Conservation (phyloP, 2,888 invertebrate species). For the Sturmia bella region DNA sequence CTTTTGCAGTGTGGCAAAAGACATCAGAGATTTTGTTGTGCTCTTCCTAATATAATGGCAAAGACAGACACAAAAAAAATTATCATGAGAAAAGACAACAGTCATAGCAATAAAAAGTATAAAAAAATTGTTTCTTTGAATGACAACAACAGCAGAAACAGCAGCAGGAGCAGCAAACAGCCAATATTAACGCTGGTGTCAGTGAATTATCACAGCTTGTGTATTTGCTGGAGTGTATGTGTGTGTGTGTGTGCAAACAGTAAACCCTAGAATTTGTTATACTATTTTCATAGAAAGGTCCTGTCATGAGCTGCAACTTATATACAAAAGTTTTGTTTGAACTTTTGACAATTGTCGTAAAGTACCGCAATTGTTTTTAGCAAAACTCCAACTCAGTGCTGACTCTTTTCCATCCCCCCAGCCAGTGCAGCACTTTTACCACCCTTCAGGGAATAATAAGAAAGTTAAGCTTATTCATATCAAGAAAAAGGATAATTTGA, state of each 20-base stretch:
- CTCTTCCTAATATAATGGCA: conserved; percentile 35
- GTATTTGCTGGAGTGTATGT: too few relatives aligned
- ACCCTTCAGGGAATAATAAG: conserved; percentile 65
- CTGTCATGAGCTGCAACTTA: conserved; percentile 5
- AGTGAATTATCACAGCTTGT: conserved; percentile 77
- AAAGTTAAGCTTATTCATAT: conserved; percentile 70
- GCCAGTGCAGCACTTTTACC: conserved; percentile 2
- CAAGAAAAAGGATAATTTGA: conserved; percentile 64
- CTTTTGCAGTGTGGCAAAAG: conserved; percentile 14
- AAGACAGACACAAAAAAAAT: conserved; percentile 44
- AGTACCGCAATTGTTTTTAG: conserved; percentile 74
- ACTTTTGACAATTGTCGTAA: conserved; percentile 79
- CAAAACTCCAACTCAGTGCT: conserved; percentile 46
- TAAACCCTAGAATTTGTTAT: conserved; percentile 29
- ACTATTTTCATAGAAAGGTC: conserved; percentile 27
- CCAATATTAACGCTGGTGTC: conserved; percentile 60
- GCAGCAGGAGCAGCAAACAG: conserved; percentile 29
- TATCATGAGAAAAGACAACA: conserved; percentile 43
- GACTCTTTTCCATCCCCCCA: background rate
- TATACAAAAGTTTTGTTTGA: conserved; percentile 60
- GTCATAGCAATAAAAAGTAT: conserved; percentile 55
- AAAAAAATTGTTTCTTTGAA: conserved; percentile 42
- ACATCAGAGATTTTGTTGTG: conserved; percentile 34
- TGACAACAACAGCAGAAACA: conserved; percentile 54
- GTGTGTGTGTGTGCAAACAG: background rate